These are phyloP conservation scores for Catharus minimus DNA, from an alignment of 2,113 vertebrate species.

Conservation along the genomic window DNA sequence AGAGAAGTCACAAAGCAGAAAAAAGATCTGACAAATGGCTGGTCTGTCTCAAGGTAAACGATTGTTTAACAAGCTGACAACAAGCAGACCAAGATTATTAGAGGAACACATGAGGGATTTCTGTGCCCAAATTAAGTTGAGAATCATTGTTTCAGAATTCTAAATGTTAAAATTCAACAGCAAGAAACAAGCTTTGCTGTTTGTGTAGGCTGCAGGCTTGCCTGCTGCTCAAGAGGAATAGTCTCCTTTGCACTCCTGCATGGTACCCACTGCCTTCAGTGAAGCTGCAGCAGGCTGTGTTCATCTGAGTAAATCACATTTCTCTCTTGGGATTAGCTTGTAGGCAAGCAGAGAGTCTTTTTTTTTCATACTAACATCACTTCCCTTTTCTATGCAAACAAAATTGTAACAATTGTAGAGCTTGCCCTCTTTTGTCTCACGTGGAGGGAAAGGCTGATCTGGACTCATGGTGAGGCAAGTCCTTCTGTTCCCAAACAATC, in stretches of 20 bases:
- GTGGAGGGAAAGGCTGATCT: not conserved
- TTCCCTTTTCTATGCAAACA: not conserved
- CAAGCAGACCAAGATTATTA: not conserved
- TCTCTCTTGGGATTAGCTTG: not conserved
- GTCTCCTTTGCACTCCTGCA: not conserved
- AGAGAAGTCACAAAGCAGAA: not conserved
- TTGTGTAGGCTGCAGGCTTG: not conserved
- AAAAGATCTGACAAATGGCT: not conserved
- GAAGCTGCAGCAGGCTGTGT: not conserved
- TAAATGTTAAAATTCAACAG: not conserved
- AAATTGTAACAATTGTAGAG: not conserved
- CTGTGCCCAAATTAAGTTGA: not conserved
- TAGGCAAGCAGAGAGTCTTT: not conserved
- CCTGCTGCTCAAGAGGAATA: not conserved
- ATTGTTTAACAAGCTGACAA: not conserved
- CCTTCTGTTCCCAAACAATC: constrained; percentile 6
- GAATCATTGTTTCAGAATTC: not conserved
- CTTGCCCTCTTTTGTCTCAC: not conserved
- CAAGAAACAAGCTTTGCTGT: not conserved
- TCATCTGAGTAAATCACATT: not conserved
- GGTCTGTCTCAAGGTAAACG: not conserved
- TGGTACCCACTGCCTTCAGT: not conserved
- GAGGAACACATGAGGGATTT: not conserved
- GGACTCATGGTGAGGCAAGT: not conserved
- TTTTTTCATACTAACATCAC: not conserved